phyloP scores from a whole-genome alignment of 2,888 invertebrate species.

The Agonopterix heracliana region DNA sequence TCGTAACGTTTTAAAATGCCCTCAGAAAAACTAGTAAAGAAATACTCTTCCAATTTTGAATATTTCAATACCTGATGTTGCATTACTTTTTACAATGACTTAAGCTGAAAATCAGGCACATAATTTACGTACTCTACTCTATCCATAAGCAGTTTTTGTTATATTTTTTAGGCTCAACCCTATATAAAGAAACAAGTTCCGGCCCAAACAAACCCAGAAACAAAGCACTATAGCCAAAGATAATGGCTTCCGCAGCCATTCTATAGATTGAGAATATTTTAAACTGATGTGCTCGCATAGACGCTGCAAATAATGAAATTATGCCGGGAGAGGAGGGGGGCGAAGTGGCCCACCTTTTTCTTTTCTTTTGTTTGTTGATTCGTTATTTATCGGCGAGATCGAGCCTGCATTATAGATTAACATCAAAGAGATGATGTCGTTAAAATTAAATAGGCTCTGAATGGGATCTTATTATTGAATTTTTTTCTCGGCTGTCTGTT shows the following conservation, averaged over 20 bases:
- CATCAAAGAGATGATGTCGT: slow-evolving; percentile 57
- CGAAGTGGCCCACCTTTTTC: slow-evolving; percentile 20
- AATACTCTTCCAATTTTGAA: no score
- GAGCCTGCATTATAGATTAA: slow-evolving; percentile 55
- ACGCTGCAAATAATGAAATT: slow-evolving; percentile 58
- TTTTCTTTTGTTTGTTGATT: slow-evolving; percentile 58
- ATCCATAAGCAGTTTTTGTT: no score
- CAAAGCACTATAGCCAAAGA: slow-evolving; percentile 1
- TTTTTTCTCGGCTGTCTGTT: neutral
- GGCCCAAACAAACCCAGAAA: neutral
- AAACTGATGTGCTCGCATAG: slow-evolving; percentile 36
- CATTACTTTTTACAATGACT: no score
- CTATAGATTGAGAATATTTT: slow-evolving; percentile 44
- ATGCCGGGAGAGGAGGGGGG: slow-evolving; percentile 25
- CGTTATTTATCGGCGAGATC: slow-evolving; percentile 63
- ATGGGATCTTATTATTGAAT: slow-evolving; percentile 27
- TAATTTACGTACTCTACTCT: no score
- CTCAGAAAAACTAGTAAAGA: no score
- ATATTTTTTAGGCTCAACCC: no score
- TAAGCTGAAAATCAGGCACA: no score
- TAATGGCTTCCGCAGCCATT: slow-evolving; percentile 2
- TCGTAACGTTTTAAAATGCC: no score
- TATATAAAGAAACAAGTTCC: no score
- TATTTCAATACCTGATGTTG: no score
- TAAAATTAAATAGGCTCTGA: slow-evolving; percentile 49